Base-by-base conservation (phyloP, 2,113 vertebrate genomes). In the Podocnemis expansa region DNA sequence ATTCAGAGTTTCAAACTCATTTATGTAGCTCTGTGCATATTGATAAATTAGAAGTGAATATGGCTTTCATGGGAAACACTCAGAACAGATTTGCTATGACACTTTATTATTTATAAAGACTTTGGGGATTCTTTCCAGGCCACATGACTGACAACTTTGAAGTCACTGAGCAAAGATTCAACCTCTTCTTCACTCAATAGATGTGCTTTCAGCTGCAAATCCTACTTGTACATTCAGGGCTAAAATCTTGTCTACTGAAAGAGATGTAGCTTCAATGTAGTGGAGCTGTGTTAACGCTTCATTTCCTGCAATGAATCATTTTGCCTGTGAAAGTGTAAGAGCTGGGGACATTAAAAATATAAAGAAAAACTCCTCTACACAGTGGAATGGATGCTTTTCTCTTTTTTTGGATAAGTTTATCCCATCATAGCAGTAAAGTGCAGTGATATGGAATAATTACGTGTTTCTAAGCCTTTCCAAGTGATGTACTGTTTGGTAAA, bases 231-330 rank as follows among this genome's bases (percentile, higher is more conserved):
- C 85, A 94, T 97, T 94, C 85, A 94, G 86, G 90, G 56, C 80
- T 91, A 54, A 51, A 78, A 89, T 87, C 85, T 90, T 88, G 79
- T 89, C 80, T 93, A 79, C 89, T 94, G 91, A 80, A 90, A 97
- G 93, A 91, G 89, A 94, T n/a, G 88, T 91, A 95, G 51, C 85
- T 96, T 88, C 90, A 58, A 93, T 96, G 87, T 89, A 4, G 58
- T 75, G 78, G 67, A 87, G 93, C 93, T 58, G 82, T 80, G 47
- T 94, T 93, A 93, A 91, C 1, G 75, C 93, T 96, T 95, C 85
- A 86, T 94, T 95, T 97, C 91, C 93, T 94, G 49, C 79, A 85
- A 82, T 96, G 94, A 96, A 97, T 96, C 89, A 92, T 96, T 95
- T 93, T 96, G 88, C 81, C 95, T 96, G 87, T 80, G 84, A 92